A percentile compares a stretch with the other conserved stretches of the same genome.
These are phyloP conservation scores for Lophotis ruficrista DNA, from an alignment of 2,113 vertebrate genomes.

Conservation along the genomic window DNA sequence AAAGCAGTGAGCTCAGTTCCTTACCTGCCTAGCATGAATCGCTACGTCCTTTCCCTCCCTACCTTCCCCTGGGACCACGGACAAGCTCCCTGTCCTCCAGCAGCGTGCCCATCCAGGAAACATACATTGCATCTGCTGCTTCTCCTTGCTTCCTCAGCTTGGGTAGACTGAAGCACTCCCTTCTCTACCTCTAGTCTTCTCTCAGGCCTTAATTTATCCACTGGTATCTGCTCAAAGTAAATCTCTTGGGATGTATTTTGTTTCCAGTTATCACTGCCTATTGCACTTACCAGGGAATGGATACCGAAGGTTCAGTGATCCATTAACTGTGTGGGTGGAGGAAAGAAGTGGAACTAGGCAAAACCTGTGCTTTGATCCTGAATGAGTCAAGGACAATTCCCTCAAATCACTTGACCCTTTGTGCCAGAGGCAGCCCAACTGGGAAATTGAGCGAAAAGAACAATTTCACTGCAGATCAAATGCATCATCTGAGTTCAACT, in stretches of 20 bases:
- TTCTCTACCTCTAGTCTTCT: not conserved
- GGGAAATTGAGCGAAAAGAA: constrained; percentile 22
- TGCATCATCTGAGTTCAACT: not conserved
- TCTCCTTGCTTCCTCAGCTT: not conserved
- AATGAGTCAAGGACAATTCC: not conserved
- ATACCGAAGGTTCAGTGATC: not conserved
- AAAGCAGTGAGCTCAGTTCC: not conserved
- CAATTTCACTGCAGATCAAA: constrained; percentile 27
- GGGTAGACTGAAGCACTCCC: not conserved
- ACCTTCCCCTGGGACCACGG: not conserved
- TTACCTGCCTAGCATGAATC: not conserved
- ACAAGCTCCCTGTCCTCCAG: not conserved
- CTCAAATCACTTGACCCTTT: constrained; percentile 2
- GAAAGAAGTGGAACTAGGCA: not conserved
- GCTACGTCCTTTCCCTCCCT: not conserved
- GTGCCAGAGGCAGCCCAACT: not conserved
- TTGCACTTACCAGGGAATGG: not conserved
- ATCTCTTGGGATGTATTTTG: not conserved
- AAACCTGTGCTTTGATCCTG: not conserved
- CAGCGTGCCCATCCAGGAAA: not conserved
- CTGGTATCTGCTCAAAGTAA: not conserved
- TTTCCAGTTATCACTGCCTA: not conserved
- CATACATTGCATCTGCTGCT: not conserved
- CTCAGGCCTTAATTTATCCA: not conserved
- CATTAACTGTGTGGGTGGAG: not conserved